A percentile compares a stretch with the other conserved stretches of the same genome.
phyloP scores from a whole-genome alignment of 2,797 vertebrate species.

The Orientallactaga sibirica region DNA sequence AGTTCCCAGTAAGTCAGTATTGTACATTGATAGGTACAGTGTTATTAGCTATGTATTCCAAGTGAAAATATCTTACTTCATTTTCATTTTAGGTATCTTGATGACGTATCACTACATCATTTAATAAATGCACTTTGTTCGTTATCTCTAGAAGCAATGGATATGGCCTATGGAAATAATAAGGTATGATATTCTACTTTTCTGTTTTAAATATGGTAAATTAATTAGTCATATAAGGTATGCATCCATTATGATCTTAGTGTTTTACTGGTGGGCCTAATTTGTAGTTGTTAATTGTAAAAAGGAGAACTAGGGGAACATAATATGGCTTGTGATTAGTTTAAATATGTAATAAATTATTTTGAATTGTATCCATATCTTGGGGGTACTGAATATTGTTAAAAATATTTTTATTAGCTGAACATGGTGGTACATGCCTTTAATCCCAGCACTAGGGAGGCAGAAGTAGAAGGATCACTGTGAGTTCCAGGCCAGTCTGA shows the following conservation, averaged over 20 bases:
- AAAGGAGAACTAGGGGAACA: not conserved
- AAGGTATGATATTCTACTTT: constrained; percentile 90
- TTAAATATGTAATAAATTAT: not conserved
- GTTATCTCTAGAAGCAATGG: constrained; percentile 98
- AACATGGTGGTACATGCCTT: no score
- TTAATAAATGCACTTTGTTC: constrained; percentile 99
- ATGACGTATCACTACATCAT: constrained; percentile 98
- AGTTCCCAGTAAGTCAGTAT: constrained; percentile 94
- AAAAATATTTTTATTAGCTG: constrained; percentile 2
- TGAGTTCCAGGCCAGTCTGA: no score
- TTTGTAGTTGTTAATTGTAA: constrained; percentile 13
- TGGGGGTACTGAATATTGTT: not conserved
- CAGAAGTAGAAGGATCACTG: no score
- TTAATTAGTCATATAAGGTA: constrained; percentile 36
- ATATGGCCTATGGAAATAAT: constrained; percentile 99
- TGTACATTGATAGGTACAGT: constrained; percentile 66
- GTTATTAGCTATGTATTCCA: constrained; percentile 47
- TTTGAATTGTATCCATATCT: constrained; percentile 27
- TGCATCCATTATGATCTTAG: not conserved
- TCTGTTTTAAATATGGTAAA: constrained; percentile 62
- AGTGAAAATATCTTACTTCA: constrained; percentile 65
- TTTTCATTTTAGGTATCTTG: constrained; percentile 94
- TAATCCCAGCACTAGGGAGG: no score
- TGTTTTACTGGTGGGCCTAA: not conserved
- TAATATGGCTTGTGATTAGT: not conserved